A percentile compares a stretch with the other conserved stretches of the same genome.
Evolutionary conservation across 1,140 invertebrate genomes (phyloP).

Genomic region (Euura saliciscinereae): DNA sequence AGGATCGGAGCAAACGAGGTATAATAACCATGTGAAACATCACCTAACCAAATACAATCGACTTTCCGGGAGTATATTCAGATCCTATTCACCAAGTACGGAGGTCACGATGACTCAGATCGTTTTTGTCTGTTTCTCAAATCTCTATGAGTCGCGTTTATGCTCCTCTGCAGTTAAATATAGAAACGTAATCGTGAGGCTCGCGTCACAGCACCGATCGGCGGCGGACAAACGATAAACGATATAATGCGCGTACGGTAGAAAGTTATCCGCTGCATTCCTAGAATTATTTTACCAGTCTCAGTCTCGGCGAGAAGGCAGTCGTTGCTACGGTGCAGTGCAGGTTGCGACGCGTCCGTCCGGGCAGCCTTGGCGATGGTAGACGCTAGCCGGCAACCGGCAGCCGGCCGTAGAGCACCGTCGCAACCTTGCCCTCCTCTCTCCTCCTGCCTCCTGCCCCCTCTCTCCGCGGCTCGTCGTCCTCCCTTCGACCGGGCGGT

Average conservation of each 20-base stretch:
- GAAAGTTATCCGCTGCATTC: constrained; percentile 11
- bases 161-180: too few species aligned
- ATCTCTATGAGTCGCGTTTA: too few species aligned
- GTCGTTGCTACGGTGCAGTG: neutral
- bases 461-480: neutral
- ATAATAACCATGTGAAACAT: too few species aligned
- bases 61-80: too few species aligned
- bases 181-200: too few species aligned
- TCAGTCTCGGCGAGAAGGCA: neutral
- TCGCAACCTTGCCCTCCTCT: constrained; percentile 11
- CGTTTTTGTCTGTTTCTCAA: too few species aligned
- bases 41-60: too few species aligned
- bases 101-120: too few species aligned
- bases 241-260: neutral
- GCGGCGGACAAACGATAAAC: too few species aligned
- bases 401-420: neutral
- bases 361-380: constrained; percentile 10
- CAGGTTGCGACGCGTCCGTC: constrained; percentile 16
- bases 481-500: neutral
- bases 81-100: too few species aligned
- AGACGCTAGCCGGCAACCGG: neutral
- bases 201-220: too few species aligned
- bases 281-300: neutral
- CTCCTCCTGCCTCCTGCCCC: neutral
- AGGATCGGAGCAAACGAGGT: too few species aligned